A percentile compares a stretch with the other conserved stretches of the same genome.
Conservation (phyloP, 35 echinoderm and acorn worm species). For the Anneissia japonica region DNA sequence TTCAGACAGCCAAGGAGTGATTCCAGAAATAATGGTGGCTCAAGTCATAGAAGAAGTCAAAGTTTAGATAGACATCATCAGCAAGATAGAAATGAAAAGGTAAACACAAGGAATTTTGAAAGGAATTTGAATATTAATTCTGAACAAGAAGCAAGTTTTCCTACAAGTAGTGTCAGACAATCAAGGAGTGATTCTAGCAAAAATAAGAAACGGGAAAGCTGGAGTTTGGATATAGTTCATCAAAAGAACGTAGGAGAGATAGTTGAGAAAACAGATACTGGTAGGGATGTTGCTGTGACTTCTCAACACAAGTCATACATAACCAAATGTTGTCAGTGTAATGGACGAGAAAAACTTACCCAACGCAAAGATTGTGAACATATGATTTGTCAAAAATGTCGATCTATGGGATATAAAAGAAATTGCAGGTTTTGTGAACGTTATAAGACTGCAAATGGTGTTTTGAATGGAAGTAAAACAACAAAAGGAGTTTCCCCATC, state of each 20-base stretch:
- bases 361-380: constrained; percentile 28
- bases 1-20: no score
- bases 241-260: background rate
- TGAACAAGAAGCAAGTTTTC: no score
- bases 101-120: background rate
- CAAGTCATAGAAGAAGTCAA: no score
- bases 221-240: no score
- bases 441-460: background rate
- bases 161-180: no score
- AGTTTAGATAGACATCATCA: constrained; percentile 13
- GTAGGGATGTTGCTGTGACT: background rate
- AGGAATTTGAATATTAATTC: no score
- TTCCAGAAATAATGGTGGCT: no score
- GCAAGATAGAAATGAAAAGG: background rate
- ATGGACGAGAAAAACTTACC: background rate
- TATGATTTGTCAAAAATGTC: constrained; percentile 12
- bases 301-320: background rate
- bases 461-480: background rate
- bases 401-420: background rate
- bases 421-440: background rate
- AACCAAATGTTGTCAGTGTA: constrained; percentile 16
- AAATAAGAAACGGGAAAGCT: no score
- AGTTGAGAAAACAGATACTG: background rate
- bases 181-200: no score
- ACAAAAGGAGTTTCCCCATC: background rate